These are phyloP conservation scores for Nibea albiflora DNA, from an alignment of 2,113 vertebrate genomes.

Conservation along the genomic window DNA sequence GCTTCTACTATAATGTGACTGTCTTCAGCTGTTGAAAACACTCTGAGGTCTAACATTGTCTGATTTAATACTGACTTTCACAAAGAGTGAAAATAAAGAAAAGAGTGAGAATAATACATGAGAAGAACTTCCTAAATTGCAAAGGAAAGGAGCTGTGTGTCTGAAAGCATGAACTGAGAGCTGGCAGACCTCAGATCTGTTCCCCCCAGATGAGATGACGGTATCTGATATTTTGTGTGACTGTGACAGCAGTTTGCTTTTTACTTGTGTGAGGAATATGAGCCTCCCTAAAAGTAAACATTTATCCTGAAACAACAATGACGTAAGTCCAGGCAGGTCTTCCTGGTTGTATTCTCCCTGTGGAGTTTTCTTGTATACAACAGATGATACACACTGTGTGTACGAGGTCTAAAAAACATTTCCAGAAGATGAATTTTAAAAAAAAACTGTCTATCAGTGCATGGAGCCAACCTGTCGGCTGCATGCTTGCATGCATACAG, in stretches of 20 bases:
- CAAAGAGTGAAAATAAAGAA: too few species aligned
- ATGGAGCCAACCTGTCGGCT: too few species aligned
- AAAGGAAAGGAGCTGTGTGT: not conserved
- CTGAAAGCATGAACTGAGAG: not conserved
- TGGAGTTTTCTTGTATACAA: too few species aligned
- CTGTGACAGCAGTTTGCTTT: not conserved
- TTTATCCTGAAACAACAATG: not conserved
- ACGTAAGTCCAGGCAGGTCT: not conserved
- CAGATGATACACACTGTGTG: too few species aligned
- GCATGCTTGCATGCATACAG: too few species aligned
- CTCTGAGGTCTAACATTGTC: not conserved
- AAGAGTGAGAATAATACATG: too few species aligned
- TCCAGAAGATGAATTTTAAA: too few species aligned
- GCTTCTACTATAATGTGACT: not conserved
- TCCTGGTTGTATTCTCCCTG: too few species aligned
- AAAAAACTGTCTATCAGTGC: too few species aligned
- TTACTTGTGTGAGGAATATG: not conserved
- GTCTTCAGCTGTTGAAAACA: not conserved
- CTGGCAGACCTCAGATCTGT: not conserved
- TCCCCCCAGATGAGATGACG: not conserved
- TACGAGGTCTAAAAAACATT: too few species aligned
- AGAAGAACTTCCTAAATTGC: not conserved
- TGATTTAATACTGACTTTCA: not conserved
- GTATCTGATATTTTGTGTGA: not conserved
- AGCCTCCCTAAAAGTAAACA: not conserved